Evolutionary conservation across 2,888 invertebrate species (phyloP).

Genomic region (Eupithecia subfuscata): DNA sequence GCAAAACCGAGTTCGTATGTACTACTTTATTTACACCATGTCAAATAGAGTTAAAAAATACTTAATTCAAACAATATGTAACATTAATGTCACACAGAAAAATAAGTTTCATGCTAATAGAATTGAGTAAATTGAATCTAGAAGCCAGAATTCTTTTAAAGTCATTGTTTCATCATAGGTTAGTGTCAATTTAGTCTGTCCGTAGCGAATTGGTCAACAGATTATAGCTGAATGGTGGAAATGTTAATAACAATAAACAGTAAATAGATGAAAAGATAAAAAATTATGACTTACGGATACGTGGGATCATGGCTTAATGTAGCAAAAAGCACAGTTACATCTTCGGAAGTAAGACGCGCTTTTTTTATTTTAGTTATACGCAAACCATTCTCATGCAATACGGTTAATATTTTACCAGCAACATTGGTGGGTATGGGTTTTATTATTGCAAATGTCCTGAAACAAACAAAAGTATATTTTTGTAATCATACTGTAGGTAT

Average conservation of each 20-base stretch:
- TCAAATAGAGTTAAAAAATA: no score
- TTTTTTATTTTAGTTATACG: conserved; percentile 89
- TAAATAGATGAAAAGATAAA: neutral
- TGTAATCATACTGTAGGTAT: neutral
- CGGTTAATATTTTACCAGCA: conserved; percentile 89
- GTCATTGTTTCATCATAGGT: no score
- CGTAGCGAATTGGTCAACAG: no score
- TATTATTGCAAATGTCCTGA: conserved; percentile 90
- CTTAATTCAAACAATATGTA: no score
- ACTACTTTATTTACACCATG: no score
- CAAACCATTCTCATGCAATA: conserved; percentile 85
- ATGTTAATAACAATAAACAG: neutral
- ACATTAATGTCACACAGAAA: no score
- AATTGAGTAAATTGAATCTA: no score
- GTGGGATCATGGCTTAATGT: conserved; percentile 71
- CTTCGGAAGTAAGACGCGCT: conserved; percentile 86
- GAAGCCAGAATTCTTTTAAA: no score
- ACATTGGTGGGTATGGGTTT: conserved; percentile 88
- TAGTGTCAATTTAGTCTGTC: no score
- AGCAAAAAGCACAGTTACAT: conserved; percentile 78
- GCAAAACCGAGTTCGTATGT: no score
- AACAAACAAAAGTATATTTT: conserved; percentile 45
- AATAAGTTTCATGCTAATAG: no score
- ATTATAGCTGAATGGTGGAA: neutral
- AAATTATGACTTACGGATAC: conserved; percentile 82